phyloP scores from a whole-genome alignment of 2,113 vertebrate species.

The cattle (Bos taurus) region DNA sequence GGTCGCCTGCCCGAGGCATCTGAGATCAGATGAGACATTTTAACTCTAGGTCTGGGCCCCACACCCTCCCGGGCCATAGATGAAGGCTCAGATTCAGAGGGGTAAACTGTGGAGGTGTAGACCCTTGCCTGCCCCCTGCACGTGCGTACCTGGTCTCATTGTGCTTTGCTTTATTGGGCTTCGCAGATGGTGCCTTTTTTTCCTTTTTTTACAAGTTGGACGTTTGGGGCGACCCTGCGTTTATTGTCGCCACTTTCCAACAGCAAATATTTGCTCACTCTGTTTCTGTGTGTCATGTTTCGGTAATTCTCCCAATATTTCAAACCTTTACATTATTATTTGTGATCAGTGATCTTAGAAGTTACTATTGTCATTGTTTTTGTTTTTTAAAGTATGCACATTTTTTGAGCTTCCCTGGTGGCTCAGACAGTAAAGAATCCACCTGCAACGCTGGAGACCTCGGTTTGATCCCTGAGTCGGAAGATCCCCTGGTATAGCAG shows the following conservation, averaged over 20 bases:
- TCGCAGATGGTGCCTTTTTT: neutral
- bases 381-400: neutral
- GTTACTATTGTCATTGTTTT: neutral
- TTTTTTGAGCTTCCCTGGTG: neutral
- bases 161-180: neutral
- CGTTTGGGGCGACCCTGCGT: neutral
- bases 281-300: neutral
- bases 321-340: neutral
- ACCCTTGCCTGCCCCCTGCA: too few relatives aligned
- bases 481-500: neutral
- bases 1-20: neutral
- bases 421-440: neutral
- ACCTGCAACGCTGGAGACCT: neutral
- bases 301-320: neutral
- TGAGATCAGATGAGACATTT: neutral
- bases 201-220: too few relatives aligned
- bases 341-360: neutral
- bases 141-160: neutral
- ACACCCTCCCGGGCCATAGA: accelerated
- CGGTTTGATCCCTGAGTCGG: neutral
- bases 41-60: too few relatives aligned
- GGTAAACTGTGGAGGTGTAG: too few relatives aligned
- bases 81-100: neutral
- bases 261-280: neutral
- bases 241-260: neutral